phyloP scores from a whole-genome alignment of 2,113 vertebrate genomes.

The Prietella phreatophila region DNA sequence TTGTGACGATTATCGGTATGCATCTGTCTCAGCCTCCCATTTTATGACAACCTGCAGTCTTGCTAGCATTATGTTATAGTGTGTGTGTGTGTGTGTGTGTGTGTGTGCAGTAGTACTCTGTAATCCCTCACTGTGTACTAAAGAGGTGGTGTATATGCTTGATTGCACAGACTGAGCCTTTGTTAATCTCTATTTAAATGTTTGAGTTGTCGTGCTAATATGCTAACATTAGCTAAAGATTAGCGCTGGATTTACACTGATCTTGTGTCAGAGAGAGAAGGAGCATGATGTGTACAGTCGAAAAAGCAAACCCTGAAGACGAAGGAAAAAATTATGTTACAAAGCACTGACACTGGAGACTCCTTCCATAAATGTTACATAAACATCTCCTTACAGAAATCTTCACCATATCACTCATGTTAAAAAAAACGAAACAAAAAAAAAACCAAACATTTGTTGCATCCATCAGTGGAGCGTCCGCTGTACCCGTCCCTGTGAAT shows the following conservation, averaged over 20 bases:
- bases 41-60: too few relatives aligned
- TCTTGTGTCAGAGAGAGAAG: background rate
- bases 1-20: too few relatives aligned
- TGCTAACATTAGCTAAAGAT: background rate
- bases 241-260: background rate
- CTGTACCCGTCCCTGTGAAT: background rate
- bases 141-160: background rate
- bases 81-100: constrained; percentile 11
- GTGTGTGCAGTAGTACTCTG: background rate
- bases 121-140: background rate
- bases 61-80: background rate
- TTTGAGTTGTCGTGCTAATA: background rate
- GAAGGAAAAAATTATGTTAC: background rate
- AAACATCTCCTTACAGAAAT: too few relatives aligned
- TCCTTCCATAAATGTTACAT: background rate
- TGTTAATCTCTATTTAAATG: background rate
- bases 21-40: too few relatives aligned
- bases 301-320: background rate
- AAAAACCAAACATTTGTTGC: background rate
- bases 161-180: background rate
- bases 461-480: background rate
- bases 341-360: background rate
- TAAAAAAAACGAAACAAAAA: too few relatives aligned
- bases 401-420: too few relatives aligned
- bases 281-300: background rate